Evolutionary conservation across 1,140 invertebrate species (phyloP).

Genomic region (Pogonomyrmex californicus): DNA sequence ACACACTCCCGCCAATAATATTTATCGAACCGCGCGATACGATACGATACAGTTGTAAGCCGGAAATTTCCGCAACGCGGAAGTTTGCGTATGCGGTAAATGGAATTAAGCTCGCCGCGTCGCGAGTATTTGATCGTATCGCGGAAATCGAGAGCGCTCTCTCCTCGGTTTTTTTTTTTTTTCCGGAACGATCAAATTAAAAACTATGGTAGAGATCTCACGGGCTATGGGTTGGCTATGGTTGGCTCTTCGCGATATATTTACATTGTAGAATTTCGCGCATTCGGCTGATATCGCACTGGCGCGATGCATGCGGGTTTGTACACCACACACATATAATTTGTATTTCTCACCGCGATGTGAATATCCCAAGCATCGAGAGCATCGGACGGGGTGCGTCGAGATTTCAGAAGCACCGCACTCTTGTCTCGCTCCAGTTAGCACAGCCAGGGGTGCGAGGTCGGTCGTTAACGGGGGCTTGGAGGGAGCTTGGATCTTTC

Average conservation of each 20-base stretch:
- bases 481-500: background rate
- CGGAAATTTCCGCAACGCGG: conserved; percentile 23
- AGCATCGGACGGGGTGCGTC: background rate
- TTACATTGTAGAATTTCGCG: background rate
- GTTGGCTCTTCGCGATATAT: background rate
- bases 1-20: conserved; percentile 6
- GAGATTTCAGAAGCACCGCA: conserved; percentile 12
- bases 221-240: too few species aligned
- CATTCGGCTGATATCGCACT: background rate
- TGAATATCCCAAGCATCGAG: background rate
- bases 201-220: conserved; percentile 9
- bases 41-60: background rate
- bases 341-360: background rate
- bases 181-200: conserved; percentile 19
- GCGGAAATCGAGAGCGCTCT: conserved; percentile 25
- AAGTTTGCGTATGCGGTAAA: conserved; percentile 33
- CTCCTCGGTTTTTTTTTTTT: background rate
- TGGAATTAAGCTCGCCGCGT: conserved; percentile 45
- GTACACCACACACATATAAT: conserved; percentile 11
- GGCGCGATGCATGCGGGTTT: background rate
- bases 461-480: background rate
- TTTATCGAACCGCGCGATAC: conserved; percentile 29
- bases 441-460: background rate
- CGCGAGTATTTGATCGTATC: conserved; percentile 44
- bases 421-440: background rate